Conservation (phyloP, 2,113 vertebrate genomes). For the Egretta garzetta region DNA sequence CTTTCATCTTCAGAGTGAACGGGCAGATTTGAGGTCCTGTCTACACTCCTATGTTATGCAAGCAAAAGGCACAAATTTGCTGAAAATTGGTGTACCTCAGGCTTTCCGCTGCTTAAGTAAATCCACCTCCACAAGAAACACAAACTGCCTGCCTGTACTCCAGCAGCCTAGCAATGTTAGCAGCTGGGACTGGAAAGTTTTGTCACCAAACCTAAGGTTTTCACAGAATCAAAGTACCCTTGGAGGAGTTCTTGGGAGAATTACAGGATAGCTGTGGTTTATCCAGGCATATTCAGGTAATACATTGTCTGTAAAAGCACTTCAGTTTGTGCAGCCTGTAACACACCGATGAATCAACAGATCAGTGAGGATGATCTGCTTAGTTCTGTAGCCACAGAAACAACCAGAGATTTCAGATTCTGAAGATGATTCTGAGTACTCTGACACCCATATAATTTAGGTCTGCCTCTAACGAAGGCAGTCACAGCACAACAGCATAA, state of each 20-base stretch:
- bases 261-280: not conserved
- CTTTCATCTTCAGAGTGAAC: not conserved
- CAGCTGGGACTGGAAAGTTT: not conserved
- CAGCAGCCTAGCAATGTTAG: not conserved
- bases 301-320: not conserved
- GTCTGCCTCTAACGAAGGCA: not conserved
- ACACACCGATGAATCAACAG: not conserved
- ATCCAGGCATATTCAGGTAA: not conserved
- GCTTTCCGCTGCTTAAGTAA: not conserved
- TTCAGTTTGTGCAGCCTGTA: not conserved
- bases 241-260: not conserved
- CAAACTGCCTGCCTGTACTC: not conserved
- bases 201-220: not conserved
- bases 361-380: not conserved
- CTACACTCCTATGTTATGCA: not conserved
- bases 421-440: not conserved
- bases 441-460: not conserved
- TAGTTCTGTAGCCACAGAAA: not conserved
- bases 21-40: not conserved
- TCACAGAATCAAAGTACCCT: not conserved
- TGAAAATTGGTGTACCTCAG: not conserved
- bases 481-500: rapidly evolving
- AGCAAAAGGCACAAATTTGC: not conserved
- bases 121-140: not conserved
- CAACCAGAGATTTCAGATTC: not conserved